phyloP scores from a whole-genome alignment of 2,113 vertebrate species.

The Melanotaenia duboulayi region DNA sequence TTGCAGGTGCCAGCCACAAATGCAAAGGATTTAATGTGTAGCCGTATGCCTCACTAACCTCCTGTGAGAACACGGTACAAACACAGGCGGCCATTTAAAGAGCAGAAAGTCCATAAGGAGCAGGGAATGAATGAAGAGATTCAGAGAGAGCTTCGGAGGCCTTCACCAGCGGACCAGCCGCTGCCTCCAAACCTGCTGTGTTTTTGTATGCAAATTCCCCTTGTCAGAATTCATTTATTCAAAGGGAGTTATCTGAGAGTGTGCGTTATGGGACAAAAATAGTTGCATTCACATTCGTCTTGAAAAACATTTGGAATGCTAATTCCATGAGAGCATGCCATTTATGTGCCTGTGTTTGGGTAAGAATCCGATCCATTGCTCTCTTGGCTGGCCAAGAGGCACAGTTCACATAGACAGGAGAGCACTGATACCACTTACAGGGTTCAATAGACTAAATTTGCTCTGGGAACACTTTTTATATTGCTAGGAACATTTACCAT shows the following conservation, averaged over 20 bases:
- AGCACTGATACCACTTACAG: conserved; percentile 55
- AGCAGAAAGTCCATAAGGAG: conserved; percentile 47
- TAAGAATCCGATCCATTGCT: conserved; percentile 70
- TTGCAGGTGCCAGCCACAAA: conserved; percentile 62
- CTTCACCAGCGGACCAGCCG: conserved; percentile 55
- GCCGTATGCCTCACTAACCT: conserved; percentile 45
- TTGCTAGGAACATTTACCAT: conserved; percentile 53
- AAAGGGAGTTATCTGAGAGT: conserved; percentile 70
- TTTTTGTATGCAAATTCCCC: conserved; percentile 82
- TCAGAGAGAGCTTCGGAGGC: conserved; percentile 64
- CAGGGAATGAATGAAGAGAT: conserved; percentile 72
- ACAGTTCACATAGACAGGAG: conserved; percentile 53
- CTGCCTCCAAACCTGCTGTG: conserved; percentile 70
- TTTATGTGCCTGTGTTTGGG: conserved; percentile 75
- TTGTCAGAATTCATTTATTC: conserved; percentile 83
- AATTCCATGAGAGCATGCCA: conserved; percentile 74
- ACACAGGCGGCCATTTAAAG: conserved; percentile 76
- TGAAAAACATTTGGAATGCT: conserved; percentile 77
- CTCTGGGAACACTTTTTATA: conserved; percentile 52
- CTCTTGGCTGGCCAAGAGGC: conserved; percentile 43
- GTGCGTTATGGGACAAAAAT: conserved; percentile 71
- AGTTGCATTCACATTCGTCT: conserved; percentile 74
- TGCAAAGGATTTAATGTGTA: conserved; percentile 63
- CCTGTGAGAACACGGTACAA: conserved; percentile 48
- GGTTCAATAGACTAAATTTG: conserved; percentile 61